Base-by-base conservation (phyloP, 2,113 vertebrate species). In the Lepus timidus region DNA sequence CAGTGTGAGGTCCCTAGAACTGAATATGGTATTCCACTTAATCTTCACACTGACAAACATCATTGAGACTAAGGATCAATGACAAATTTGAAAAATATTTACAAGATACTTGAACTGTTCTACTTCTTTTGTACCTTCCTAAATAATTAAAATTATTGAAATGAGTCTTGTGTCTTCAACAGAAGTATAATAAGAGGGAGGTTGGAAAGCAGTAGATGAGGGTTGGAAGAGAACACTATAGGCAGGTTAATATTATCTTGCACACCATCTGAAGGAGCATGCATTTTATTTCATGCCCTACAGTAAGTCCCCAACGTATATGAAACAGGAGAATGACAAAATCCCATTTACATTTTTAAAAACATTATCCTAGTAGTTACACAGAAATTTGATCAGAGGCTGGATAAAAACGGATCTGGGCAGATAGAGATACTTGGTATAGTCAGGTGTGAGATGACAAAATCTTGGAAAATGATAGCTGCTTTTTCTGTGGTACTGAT, bases 41-140 rank as follows among this genome's bases (percentile, higher is more conserved):
- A 76, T 51, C 33, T 78, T n/a, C 67, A 82, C 61, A 61, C 22
- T 89, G 75, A 89, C 29, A 44, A 88, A 89, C 84, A 23, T 64
- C 85, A 93, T 23, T 13, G 71, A 74, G 68, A 85, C 17, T 39
- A 51, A 73, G 11, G 27, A 80, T 58, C 31, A 65, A 62, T 9
- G 10, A 78, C 85, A 88, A 91, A 25, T 11, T n/a, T 80, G 27
- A 74, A 67, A 62, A 85, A 75, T 5, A 80, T 87, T 36, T 58
- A 75, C 20, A 92, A 93, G 49, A 44, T 31, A 44, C 51, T 4
- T 75, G 27, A 88, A 33, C 14, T 88, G 62, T 78, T 71, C 31
- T 14, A 70, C 6, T 55, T 25, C 11, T 20, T 4, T 5, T 67
- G 1, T 25, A 44, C 39, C n/a, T 92, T 58, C 20, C 86, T 86